Conservation (phyloP, 2,113 vertebrate genomes). For the Cynocephalus volans region DNA sequence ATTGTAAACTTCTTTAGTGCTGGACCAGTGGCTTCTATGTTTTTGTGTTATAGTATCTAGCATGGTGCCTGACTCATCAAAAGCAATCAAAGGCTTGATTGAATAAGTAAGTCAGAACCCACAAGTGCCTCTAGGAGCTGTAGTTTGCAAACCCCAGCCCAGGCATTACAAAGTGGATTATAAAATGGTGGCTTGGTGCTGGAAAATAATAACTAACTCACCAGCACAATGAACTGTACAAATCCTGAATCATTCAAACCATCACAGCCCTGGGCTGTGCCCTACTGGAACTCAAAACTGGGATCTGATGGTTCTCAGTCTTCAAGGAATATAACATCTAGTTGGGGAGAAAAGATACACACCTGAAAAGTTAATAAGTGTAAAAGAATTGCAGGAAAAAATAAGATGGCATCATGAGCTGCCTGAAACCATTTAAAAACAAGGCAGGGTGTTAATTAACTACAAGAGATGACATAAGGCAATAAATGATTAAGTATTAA, state of each 20-base stretch:
- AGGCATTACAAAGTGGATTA: not conserved
- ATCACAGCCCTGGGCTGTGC: not conserved
- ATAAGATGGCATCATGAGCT: not conserved
- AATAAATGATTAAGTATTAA: slow-evolving; percentile 8
- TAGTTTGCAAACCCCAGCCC: not conserved
- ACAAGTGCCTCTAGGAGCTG: not conserved
- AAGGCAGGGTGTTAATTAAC: not conserved
- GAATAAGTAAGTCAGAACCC: not conserved
- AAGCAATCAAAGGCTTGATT: not conserved
- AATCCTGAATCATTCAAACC: slow-evolving; percentile 35
- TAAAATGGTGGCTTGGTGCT: not conserved
- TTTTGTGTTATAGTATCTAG: not conserved
- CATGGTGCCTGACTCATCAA: not conserved
- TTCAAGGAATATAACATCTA: not conserved
- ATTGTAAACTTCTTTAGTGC: not conserved
- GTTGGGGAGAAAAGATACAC: not conserved
- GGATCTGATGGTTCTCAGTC: not conserved
- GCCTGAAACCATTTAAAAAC: slow-evolving; percentile 23
- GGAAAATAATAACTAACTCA: slow-evolving; percentile 2
- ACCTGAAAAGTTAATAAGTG: slow-evolving; percentile 24
- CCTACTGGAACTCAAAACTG: not conserved
- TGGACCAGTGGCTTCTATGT: not conserved
- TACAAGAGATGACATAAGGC: slow-evolving; percentile 28
- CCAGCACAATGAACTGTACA: not conserved
- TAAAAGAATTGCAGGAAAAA: slow-evolving; percentile 22